Percentiles rank a stretch among this genome's conserved stretches.
phyloP scores from a whole-genome alignment of 92 coral and sea anemone species.

The Scolanthus callimorphus region DNA sequence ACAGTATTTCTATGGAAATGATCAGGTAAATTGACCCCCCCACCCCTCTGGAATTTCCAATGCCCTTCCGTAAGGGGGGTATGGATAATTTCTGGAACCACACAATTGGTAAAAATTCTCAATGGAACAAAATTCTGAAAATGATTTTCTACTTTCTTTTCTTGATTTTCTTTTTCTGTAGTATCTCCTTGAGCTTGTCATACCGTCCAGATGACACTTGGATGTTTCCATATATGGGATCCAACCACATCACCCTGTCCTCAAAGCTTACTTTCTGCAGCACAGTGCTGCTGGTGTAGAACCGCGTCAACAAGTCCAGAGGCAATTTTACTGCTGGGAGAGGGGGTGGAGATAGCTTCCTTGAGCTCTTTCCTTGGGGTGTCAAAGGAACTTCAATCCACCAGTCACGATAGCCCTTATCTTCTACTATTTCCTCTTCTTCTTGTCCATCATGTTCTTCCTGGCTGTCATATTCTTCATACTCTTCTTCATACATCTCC shows the following conservation, averaged over 20 bases:
- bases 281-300: conserved; percentile 81
- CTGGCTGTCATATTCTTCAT: conserved; percentile 16
- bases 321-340: conserved; percentile 79
- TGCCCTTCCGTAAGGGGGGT: too few relatives aligned
- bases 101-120: too few relatives aligned
- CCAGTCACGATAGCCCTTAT: conserved; percentile 58
- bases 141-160: neutral
- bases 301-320: conserved; percentile 79
- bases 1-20: too few relatives aligned
- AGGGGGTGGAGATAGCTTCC: conserved; percentile 76
- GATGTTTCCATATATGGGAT: conserved; percentile 92
- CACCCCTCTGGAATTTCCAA: too few relatives aligned
- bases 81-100: too few relatives aligned
- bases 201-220: conserved; percentile 92
- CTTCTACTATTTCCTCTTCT: conserved; percentile 1
- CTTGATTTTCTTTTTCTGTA: conserved; percentile 48
- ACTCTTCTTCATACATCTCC: conserved; percentile 1
- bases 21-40: too few relatives aligned
- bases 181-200: conserved; percentile 77
- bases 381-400: conserved; percentile 81
- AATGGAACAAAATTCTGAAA: too few relatives aligned
- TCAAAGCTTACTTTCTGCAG: conserved; percentile 79
- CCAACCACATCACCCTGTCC: conserved; percentile 93
- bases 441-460: conserved; percentile 15
- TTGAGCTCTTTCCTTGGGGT: conserved; percentile 16